Conservation (phyloP, 1,140 invertebrate genomes). For the Nymphalis io region DNA sequence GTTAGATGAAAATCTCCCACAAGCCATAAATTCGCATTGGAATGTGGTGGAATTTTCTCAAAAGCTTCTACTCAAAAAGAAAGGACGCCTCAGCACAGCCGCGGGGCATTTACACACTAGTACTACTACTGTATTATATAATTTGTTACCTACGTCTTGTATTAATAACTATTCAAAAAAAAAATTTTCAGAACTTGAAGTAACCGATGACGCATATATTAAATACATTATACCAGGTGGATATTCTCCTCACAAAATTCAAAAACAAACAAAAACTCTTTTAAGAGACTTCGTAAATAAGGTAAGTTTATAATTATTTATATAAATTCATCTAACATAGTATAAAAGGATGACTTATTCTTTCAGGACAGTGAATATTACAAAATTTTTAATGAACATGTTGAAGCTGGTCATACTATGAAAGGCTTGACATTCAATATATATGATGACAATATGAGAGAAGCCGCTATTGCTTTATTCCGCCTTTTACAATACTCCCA, state of each 20-base stretch:
- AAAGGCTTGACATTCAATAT: conserved; percentile 68
- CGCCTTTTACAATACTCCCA: conserved; percentile 51
- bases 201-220: conserved; percentile 46
- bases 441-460: conserved; percentile 66
- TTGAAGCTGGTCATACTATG: conserved; percentile 54
- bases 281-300: conserved; percentile 45
- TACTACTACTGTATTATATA: no score
- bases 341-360: conserved; percentile 18
- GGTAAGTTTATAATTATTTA: conserved; percentile 41
- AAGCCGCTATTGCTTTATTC: conserved; percentile 60
- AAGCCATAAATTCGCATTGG: no score
- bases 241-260: conserved; percentile 44
- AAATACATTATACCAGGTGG: conserved; percentile 55
- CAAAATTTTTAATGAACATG: conserved; percentile 45
- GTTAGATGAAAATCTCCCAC: no score
- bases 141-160: no score
- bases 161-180: no score
- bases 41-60: no score
- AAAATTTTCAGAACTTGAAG: conserved; percentile 48
- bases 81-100: no score
- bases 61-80: no score
- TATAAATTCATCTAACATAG: conserved; percentile 23
- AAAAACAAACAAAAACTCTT: conserved; percentile 37
- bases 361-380: conserved; percentile 61
- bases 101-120: no score